Evolutionary conservation across 2,797 vertebrate species (phyloP).

Genomic region (Vespertilio murinus): DNA sequence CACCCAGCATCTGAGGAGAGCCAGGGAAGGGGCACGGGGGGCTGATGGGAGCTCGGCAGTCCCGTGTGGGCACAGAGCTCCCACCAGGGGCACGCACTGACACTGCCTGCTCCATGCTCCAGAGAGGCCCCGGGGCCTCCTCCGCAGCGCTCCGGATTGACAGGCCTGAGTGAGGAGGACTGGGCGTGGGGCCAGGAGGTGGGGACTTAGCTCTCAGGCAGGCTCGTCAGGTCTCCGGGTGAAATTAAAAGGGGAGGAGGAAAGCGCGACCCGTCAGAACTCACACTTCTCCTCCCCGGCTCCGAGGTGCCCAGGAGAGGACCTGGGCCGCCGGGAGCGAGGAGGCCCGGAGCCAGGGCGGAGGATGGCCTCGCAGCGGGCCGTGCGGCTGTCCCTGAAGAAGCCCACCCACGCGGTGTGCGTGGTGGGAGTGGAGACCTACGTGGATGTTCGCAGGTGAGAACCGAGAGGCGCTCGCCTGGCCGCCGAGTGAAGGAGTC

Average conservation of each 20-base stretch:
- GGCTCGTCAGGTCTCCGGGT: conserved; percentile 70
- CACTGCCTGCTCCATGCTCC: neutral
- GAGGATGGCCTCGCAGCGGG: conserved; percentile 71
- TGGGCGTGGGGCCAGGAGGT: conserved; percentile 76
- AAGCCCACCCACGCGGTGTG: conserved; percentile 71
- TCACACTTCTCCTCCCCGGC: conserved; percentile 60
- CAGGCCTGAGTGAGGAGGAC: neutral
- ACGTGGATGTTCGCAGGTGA: conserved; percentile 78
- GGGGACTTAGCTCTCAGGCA: conserved; percentile 72
- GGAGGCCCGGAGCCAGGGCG: neutral
- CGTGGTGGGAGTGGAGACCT: conserved; percentile 74
- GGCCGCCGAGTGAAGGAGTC: neutral
- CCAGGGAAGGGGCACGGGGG: neutral
- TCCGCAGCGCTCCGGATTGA: neutral
- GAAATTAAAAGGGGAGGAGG: conserved; percentile 82
- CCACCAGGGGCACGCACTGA: accelerated
- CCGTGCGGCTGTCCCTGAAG: conserved; percentile 75
- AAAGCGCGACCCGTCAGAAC: conserved; percentile 37
- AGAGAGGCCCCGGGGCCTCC: neutral
- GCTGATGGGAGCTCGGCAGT: neutral
- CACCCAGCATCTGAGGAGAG: neutral
- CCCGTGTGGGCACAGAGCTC: neutral
- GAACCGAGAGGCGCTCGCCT: accelerated
- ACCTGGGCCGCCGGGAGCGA: neutral
- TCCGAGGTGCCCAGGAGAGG: neutral